These are phyloP conservation scores for Bolinopsis microptera DNA, from an alignment of 37 sponge, comb jelly and placozoan genomes.

Conservation along the genomic window DNA sequence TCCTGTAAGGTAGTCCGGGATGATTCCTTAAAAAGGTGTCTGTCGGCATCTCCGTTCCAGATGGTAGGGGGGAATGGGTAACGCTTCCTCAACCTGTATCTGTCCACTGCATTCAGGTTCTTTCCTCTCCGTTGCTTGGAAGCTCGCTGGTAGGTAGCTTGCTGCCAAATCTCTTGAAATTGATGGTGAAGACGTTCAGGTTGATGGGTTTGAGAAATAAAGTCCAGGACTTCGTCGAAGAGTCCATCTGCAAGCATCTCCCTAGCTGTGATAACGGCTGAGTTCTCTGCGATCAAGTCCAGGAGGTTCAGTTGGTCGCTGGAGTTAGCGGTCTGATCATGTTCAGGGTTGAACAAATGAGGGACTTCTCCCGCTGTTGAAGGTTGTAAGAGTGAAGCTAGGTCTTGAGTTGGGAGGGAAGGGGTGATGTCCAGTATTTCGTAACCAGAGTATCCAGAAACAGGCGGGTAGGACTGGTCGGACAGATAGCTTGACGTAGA, in stretches of 20 bases:
- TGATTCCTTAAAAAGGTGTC: slow-evolving; percentile 55
- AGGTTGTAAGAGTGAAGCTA: background rate
- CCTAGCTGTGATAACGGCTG: slow-evolving; percentile 9
- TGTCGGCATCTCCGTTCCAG: slow-evolving; percentile 29
- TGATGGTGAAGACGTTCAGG: slow-evolving; percentile 9
- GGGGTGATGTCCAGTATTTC: background rate
- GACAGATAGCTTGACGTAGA: background rate
- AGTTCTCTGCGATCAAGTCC: slow-evolving; percentile 37
- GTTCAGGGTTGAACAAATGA: background rate
- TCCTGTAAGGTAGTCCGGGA: background rate
- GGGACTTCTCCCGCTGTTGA: background rate
- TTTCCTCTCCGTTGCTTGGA: background rate
- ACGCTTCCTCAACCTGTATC: slow-evolving; percentile 51
- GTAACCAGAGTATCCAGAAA: background rate
- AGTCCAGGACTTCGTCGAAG: slow-evolving; percentile 53
- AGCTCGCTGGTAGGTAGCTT: slow-evolving; percentile 10
- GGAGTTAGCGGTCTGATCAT: background rate
- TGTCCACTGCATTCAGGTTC: slow-evolving; percentile 54
- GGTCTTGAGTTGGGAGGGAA: background rate
- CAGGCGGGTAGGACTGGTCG: background rate
- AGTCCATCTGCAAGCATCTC: slow-evolving; percentile 52
- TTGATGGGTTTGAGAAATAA: background rate
- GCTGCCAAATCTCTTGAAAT: slow-evolving; percentile 19
- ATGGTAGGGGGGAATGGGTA: slow-evolving; percentile 25
- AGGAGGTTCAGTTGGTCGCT: background rate